Evolutionary conservation across 2,113 vertebrate species (phyloP).

Genomic region (Misgurnus mizolepis): DNA sequence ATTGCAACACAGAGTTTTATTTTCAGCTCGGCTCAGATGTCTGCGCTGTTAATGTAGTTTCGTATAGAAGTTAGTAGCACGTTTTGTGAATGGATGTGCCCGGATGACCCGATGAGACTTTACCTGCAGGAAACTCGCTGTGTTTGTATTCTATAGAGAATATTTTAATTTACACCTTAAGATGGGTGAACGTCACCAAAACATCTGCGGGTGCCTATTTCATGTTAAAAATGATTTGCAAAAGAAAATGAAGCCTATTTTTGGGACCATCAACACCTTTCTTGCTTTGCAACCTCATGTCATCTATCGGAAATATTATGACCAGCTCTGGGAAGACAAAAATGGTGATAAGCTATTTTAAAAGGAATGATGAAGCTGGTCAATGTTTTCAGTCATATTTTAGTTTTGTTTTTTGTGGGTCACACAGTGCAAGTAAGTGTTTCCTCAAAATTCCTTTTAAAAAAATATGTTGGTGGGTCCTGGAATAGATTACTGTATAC

Average conservation of each 20-base stretch:
- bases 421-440: too few species aligned
- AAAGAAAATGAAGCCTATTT: not conserved
- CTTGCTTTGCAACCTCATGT: constrained; percentile 17
- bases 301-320: constrained; percentile 33
- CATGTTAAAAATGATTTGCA: too few species aligned
- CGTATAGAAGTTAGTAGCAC: constrained; percentile 25
- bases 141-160: not conserved
- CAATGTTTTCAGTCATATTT: not conserved
- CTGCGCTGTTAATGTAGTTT: not conserved
- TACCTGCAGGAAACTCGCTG: not conserved
- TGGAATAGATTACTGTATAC: too few species aligned
- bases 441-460: too few species aligned
- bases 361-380: constrained; percentile 1
- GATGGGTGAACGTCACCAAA: too few species aligned
- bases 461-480: too few species aligned
- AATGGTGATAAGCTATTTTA: constrained; percentile 4
- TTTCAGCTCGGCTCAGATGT: constrained; percentile 3
- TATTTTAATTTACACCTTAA: not conserved
- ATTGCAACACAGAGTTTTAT: constrained; percentile 20
- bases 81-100: constrained; percentile 22
- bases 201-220: too few species aligned
- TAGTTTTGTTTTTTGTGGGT: too few species aligned
- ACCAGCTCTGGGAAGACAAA: constrained; percentile 3
- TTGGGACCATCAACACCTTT: not conserved
- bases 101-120: not conserved